Base-by-base conservation (phyloP, 1,140 invertebrate species). In the Hyles euphorbiae region DNA sequence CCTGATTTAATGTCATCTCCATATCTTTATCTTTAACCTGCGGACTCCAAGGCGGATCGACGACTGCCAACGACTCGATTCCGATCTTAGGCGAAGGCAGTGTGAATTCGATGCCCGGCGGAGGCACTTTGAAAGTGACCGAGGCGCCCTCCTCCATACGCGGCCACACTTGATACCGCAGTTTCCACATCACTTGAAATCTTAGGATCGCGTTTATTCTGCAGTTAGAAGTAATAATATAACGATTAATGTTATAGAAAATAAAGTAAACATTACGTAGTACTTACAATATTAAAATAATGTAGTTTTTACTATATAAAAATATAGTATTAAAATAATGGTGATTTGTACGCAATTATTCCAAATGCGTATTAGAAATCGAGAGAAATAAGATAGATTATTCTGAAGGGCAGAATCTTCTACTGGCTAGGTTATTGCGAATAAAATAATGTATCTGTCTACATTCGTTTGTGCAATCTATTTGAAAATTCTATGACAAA, bases 21-120 rank as follows among this genome's bases (percentile, higher is more conserved):
- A 99, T 98, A 34, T 99, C 97, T 90, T 99, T 99, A 1, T 97
- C 97, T 87, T 99, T 99, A 10, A 97, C 96, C 78, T 98, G 94
- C 0, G 99, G 97, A 92, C 97, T 97, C 98, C 98, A 99, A 0
- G 98, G 98, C 12, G 99, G 98, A 91, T 99, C 98, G 0, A 99
- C 96, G 2, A 99, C 97, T 2, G 96, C 95, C 59, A 97, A 88
- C 36, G 95, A 96, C 83, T 98, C 97, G 32, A 97, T 96, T 5
- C 98, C 98, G 69, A 99, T 99, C 86, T 98, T 98, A 0, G 99
- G 99, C 0, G 98, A 99, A 0, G 98, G 98, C 11, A 99, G 87
- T 1, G 98, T 99, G 78, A 99, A 99, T 78, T 99, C 99, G 65
- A 99, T 99, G 22, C 97, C 96, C 0, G 98, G 98, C 0, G 98